A percentile compares a stretch with the other conserved stretches of the same genome.
phyloP scores from a whole-genome alignment of 2,113 vertebrate species.

The Etia nguti region DNA sequence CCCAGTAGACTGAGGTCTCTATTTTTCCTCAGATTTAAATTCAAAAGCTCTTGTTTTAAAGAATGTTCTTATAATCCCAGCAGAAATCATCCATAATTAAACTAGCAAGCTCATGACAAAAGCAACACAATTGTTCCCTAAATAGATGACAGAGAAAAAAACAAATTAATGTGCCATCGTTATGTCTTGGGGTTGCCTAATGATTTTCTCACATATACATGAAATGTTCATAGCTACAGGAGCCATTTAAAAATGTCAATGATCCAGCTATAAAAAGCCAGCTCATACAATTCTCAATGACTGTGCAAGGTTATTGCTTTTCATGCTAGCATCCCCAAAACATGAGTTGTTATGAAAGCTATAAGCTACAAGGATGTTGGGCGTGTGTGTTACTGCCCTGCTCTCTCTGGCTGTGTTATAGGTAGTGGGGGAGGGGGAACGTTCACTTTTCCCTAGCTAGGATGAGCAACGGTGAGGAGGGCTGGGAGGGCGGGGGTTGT shows the following conservation, averaged over 20 bases:
- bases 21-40: constrained; percentile 56
- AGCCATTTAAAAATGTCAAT: constrained; percentile 32
- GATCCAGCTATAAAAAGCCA: constrained; percentile 4
- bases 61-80: constrained; percentile 43
- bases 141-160: constrained; percentile 18
- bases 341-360: constrained; percentile 2
- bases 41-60: constrained; percentile 60
- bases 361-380: constrained; percentile 11
- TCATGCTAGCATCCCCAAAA: constrained; percentile 2
- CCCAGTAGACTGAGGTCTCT: constrained; percentile 52
- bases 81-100: constrained; percentile 52
- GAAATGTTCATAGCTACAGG: constrained; percentile 17
- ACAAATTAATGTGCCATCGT: background rate
- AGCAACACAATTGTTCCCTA: constrained; percentile 25
- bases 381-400: constrained; percentile 39
- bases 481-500: background rate
- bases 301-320: constrained; percentile 23
- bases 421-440: constrained; percentile 53
- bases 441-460: constrained; percentile 47
- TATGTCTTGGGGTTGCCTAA: background rate
- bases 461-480: constrained; percentile 48
- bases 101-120: constrained; percentile 38
- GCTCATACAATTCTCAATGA: constrained; percentile 7
- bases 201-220: constrained; percentile 27
- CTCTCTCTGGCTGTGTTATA: constrained; percentile 26